Conservation (phyloP, 2,888 invertebrate genomes). For the Drosophila mimetica region DNA sequence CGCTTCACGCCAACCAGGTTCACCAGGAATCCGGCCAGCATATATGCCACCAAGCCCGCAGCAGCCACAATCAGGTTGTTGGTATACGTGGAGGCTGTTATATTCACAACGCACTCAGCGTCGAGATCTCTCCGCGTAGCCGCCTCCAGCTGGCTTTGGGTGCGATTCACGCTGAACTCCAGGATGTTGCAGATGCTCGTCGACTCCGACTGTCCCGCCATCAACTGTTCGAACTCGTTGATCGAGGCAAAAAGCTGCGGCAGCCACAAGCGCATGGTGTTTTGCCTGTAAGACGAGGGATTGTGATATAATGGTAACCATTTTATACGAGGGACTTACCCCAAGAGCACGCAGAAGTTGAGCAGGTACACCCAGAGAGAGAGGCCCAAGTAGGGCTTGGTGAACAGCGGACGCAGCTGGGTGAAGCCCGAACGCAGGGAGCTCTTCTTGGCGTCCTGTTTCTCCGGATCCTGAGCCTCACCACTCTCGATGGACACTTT, state of each 20-base stretch:
- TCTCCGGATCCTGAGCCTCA: slow-evolving; percentile 26
- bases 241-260: slow-evolving; percentile 93
- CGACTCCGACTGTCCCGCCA: slow-evolving; percentile 1
- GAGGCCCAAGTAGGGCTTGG: slow-evolving; percentile 87
- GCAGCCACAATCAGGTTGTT: slow-evolving; percentile 88
- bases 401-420: slow-evolving; percentile 88
- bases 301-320: too few relatives aligned
- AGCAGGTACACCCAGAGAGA: slow-evolving; percentile 87
- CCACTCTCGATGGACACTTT: slow-evolving; percentile 14
- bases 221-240: slow-evolving; percentile 83
- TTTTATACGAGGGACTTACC: slow-evolving; percentile 85
- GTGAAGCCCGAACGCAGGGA: slow-evolving; percentile 84
- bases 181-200: slow-evolving; percentile 74
- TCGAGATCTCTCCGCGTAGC: slow-evolving; percentile 10
- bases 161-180: slow-evolving; percentile 76
- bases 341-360: slow-evolving; percentile 88
- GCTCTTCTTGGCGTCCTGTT: slow-evolving; percentile 15
- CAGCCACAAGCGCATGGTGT: slow-evolving; percentile 93
- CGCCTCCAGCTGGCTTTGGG: slow-evolving; percentile 49
- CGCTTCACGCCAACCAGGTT: slow-evolving; percentile 86
- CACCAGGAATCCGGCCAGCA: slow-evolving; percentile 86
- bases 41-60: slow-evolving; percentile 87
- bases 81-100: slow-evolving; percentile 87
- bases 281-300: slow-evolving; percentile 85
- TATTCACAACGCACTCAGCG: slow-evolving; percentile 68